Percentiles rank a stretch among this genome's conserved stretches.
These are phyloP conservation scores for Hyaena hyaena DNA, from an alignment of 2,113 vertebrate genomes.

Conservation along the genomic window DNA sequence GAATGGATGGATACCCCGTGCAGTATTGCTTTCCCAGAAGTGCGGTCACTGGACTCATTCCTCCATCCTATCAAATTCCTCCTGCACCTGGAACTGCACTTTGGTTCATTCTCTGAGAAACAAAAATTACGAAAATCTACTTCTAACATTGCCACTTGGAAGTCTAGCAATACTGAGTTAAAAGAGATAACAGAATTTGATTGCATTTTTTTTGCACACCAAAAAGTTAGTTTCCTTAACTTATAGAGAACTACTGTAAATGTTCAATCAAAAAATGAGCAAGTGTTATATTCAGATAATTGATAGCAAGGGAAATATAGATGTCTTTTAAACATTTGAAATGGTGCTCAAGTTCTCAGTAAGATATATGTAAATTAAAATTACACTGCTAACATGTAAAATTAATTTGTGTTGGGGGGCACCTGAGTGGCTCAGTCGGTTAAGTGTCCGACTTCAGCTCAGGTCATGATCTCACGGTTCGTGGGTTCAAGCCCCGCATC, in stretches of 20 bases:
- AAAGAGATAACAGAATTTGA: slow-evolving; percentile 20
- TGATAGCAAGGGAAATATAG: slow-evolving; percentile 12
- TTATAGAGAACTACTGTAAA: neutral
- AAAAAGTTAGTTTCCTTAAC: neutral
- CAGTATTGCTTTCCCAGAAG: neutral
- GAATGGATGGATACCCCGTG: neutral
- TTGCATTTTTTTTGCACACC: neutral
- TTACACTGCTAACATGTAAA: slow-evolving; percentile 12
- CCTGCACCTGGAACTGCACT: neutral
- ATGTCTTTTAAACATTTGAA: neutral
- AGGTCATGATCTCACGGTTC: no score
- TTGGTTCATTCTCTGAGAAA: neutral
- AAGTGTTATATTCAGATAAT: neutral
- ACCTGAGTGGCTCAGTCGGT: no score
- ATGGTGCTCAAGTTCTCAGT: neutral
- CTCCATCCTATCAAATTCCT: neutral
- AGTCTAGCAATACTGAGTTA: neutral
- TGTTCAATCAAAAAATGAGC: neutral
- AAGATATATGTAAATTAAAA: slow-evolving; percentile 4
- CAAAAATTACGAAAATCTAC: neutral
- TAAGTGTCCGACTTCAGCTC: no score
- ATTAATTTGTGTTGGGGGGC: neutral
- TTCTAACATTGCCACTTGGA: neutral
- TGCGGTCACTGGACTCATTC: neutral
- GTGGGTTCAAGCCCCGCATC: no score